Evolutionary conservation across 2,797 vertebrate species (phyloP).

Genomic region (Phylloscopus collybita): DNA sequence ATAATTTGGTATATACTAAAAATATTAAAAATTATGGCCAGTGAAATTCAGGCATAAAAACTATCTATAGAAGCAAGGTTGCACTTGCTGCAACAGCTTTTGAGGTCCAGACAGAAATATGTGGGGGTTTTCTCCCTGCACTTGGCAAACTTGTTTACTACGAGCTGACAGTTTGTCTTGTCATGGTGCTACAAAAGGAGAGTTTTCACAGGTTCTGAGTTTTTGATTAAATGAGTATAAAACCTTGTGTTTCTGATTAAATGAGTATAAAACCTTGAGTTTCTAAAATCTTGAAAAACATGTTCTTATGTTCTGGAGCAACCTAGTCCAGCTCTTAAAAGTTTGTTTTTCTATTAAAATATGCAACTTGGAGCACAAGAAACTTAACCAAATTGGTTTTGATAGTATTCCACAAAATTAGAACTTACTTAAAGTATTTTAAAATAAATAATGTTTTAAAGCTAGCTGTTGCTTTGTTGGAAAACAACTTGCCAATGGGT

Average conservation of each 20-base stretch:
- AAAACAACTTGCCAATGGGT: background rate
- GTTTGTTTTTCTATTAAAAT: background rate
- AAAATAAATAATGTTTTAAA: background rate
- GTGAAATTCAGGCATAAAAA: background rate
- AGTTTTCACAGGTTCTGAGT: background rate
- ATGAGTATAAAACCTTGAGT: background rate
- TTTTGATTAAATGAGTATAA: background rate
- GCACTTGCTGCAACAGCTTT: background rate
- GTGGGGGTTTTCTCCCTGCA: background rate
- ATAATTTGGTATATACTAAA: background rate
- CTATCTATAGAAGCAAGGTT: background rate
- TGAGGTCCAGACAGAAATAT: background rate
- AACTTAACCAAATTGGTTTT: background rate
- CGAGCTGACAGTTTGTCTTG: background rate
- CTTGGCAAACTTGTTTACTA: background rate
- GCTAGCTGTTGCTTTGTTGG: background rate
- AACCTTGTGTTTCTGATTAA: background rate
- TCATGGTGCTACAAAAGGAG: background rate
- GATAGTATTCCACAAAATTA: background rate
- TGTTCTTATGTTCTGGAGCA: background rate
- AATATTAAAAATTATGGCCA: background rate
- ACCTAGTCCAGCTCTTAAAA: background rate
- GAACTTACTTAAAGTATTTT: background rate
- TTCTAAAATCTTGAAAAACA: background rate
- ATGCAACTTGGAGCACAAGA: background rate